phyloP scores from a whole-genome alignment of 2,113 vertebrate genomes.

The Channa maculata region DNA sequence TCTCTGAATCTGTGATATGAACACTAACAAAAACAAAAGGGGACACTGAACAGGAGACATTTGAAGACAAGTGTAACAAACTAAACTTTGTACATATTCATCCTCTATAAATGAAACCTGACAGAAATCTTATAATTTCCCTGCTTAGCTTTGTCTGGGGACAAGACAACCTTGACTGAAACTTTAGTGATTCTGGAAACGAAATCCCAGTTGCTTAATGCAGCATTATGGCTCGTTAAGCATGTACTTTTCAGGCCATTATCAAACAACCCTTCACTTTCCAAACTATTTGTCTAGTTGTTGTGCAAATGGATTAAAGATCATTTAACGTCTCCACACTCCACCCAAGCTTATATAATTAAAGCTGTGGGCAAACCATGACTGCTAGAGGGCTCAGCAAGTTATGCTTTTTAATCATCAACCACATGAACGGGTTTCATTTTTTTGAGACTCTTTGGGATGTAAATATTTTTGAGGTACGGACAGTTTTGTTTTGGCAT shows the following conservation, averaged over 20 bases:
- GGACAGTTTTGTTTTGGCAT: conserved; percentile 28
- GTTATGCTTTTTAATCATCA: conserved; percentile 9
- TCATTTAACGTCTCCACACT: conserved; percentile 59
- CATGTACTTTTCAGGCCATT: background rate
- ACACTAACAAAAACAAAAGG: too few relatives aligned
- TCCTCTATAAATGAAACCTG: too few relatives aligned
- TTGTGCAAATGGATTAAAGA: conserved; percentile 12
- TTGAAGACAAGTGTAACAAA: too few relatives aligned
- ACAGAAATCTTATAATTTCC: too few relatives aligned
- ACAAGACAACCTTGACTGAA: background rate
- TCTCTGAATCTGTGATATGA: too few relatives aligned
- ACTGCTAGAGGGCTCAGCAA: conserved; percentile 7
- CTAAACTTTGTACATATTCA: too few relatives aligned
- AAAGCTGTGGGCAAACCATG: conserved; percentile 8
- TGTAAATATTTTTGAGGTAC: conserved; percentile 14
- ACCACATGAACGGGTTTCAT: conserved; percentile 11
- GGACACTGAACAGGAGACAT: too few relatives aligned
- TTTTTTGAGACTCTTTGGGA: background rate
- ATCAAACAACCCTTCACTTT: background rate
- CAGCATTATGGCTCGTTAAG: background rate
- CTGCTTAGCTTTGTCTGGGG: too few relatives aligned
- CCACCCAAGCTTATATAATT: conserved; percentile 19
- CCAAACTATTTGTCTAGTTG: background rate
- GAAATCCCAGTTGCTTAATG: background rate
- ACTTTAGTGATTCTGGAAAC: background rate